phyloP scores from a whole-genome alignment of 2,797 vertebrate genomes.

The Nyctalus aviator region DNA sequence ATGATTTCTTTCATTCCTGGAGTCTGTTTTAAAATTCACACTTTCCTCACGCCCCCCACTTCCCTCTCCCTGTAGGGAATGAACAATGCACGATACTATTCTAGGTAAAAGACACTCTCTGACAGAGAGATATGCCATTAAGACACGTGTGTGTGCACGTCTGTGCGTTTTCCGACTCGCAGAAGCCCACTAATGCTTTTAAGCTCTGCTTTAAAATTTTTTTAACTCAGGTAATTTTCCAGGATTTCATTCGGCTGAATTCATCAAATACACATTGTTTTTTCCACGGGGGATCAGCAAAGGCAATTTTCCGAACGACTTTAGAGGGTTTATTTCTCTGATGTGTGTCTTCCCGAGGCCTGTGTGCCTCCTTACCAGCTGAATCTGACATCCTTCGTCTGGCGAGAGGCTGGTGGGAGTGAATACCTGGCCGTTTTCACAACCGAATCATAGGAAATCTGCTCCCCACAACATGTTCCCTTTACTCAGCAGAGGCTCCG shows the following conservation, averaged over 20 bases:
- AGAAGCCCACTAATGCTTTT: slow-evolving; percentile 78
- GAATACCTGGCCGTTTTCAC: slow-evolving; percentile 68
- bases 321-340: slow-evolving; percentile 80
- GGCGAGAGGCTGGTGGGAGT: neutral
- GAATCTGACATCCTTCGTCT: slow-evolving; percentile 69
- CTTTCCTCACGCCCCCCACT: neutral
- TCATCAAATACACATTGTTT: slow-evolving; percentile 75
- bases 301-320: slow-evolving; percentile 85
- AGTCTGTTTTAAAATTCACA: slow-evolving; percentile 50
- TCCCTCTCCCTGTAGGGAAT: neutral
- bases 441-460: slow-evolving; percentile 72
- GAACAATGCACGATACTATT: neutral
- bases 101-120: neutral
- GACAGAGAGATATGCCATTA: neutral
- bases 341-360: slow-evolving; percentile 80
- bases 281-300: slow-evolving; percentile 74
- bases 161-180: neutral
- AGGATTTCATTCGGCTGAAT: slow-evolving; percentile 78
- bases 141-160: neutral
- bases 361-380: slow-evolving; percentile 73
- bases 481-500: slow-evolving; percentile 59
- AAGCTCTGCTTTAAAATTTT: slow-evolving; percentile 77
- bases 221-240: slow-evolving; percentile 82
- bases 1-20: slow-evolving; percentile 25
- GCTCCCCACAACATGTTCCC: slow-evolving; percentile 68